Evolutionary conservation across 2,888 invertebrate species (phyloP), one percentile per base, ranked within the genome.

Genomic region (Bombylius discolor): DNA sequence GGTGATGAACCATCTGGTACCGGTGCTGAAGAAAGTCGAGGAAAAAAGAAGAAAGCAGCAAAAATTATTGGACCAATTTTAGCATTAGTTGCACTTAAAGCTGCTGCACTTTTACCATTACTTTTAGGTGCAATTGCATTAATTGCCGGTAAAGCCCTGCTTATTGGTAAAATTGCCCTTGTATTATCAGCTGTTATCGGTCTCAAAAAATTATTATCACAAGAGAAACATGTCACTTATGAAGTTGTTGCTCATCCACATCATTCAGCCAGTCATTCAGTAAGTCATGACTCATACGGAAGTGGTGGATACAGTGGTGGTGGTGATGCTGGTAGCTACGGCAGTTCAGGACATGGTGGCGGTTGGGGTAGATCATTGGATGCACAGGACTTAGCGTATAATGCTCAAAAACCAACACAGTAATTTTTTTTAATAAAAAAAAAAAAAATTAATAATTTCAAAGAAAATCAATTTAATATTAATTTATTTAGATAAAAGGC

Each of bases 211-310:
- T 76, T 90, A 52, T 73, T 90, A 62, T 83, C 85, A 4, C 84
- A 85, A 67, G 85, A 87, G 74, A 90, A 89, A 69, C 89, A 89
- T 68, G 90, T 90, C 61, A 90, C 90, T 5, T 90, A 90, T 68
- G 90, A 90, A 70, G 89, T 90, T 44, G 88, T 90, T 0, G 83
- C 88, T 0, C 90, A 90, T 71, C 89, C 89, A 54, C 89, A 89
- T 66, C 88, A 89, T 70, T 79, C 82, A 59, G 78, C 81, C 62
- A 81, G 82, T 66, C 83, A 83, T 68, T 80, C 83, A 59, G 80
- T 83, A 58, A 80, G 81, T 56, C 84, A 86, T 61, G 87, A 87
- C 58, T 75, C 79, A 39, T 79, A 79, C 63, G 77, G 79, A 56
- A 77, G 68, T 36, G 71, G 76, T 61, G 75, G 75, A 51, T 78